These are phyloP conservation scores for Gracilinanus agilis DNA, from an alignment of 2,113 vertebrate species.

Conservation along the genomic window DNA sequence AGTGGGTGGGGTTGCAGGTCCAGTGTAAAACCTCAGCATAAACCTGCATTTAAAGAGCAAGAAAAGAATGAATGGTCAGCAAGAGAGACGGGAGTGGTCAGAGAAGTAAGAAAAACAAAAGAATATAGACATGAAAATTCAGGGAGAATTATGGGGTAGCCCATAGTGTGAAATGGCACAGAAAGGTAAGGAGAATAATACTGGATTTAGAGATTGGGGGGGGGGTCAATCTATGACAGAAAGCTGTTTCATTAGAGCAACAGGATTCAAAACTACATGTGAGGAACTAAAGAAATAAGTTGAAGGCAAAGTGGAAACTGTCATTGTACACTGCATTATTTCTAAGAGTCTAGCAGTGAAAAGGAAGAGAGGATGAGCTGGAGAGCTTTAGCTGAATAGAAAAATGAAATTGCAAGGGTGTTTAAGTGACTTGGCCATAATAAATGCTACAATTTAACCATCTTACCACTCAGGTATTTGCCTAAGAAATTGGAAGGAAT, in stretches of 20 bases:
- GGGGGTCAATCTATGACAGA: background rate
- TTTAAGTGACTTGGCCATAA: background rate
- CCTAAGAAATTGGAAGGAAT: background rate
- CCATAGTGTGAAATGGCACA: background rate
- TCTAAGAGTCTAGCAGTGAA: constrained; percentile 37
- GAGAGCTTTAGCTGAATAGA: constrained; percentile 23
- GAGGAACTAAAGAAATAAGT: background rate
- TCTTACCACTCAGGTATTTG: background rate
- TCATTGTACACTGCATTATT: background rate
- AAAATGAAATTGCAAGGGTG: background rate
- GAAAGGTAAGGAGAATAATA: no score
- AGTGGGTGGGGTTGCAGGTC: no score
- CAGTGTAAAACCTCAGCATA: background rate
- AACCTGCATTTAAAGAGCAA: background rate
- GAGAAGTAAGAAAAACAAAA: background rate
- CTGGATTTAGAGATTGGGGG: background rate
- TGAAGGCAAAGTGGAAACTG: background rate
- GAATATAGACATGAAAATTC: background rate
- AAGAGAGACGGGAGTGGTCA: background rate
- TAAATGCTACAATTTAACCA: background rate
- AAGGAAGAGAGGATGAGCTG: background rate
- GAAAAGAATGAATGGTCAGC: background rate
- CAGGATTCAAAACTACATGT: background rate
- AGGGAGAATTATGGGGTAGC: background rate
- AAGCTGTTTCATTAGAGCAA: background rate